These are phyloP conservation scores for Acanthosepion esculentum DNA, from an alignment of 2,888 invertebrate species.

Conservation along the genomic window DNA sequence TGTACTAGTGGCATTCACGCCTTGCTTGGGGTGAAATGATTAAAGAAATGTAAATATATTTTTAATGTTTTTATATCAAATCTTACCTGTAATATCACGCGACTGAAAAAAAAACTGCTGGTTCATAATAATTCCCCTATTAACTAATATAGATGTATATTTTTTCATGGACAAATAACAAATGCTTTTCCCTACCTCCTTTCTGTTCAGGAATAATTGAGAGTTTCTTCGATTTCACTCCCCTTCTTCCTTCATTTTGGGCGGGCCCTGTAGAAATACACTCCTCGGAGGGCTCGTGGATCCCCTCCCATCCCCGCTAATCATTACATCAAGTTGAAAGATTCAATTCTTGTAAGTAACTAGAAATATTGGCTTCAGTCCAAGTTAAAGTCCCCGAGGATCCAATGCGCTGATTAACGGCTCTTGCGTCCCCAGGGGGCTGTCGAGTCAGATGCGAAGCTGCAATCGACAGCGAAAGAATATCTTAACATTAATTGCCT, in stretches of 20 bases:
- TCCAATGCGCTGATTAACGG: neutral
- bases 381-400: neutral
- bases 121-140: too few relatives aligned
- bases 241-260: neutral
- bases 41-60: too few relatives aligned
- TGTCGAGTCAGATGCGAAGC: neutral
- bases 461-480: neutral
- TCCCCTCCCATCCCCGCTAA: neutral
- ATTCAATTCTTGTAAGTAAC: neutral
- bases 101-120: too few relatives aligned
- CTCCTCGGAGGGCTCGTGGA: neutral
- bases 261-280: neutral
- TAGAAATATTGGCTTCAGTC: neutral
- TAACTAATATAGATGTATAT: too few relatives aligned
- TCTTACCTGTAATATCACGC: too few relatives aligned
- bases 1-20: too few relatives aligned
- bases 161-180: too few relatives aligned
- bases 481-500: neutral
- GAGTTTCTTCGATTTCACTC: too few relatives aligned
- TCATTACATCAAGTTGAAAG: neutral
- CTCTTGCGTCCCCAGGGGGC: neutral
- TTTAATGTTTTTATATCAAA: too few relatives aligned
- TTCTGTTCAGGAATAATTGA: too few relatives aligned
- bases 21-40: too few relatives aligned
- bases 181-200: too few relatives aligned